Conservation (phyloP, 2,113 vertebrate genomes). For the Orientallactaga bullata region DNA sequence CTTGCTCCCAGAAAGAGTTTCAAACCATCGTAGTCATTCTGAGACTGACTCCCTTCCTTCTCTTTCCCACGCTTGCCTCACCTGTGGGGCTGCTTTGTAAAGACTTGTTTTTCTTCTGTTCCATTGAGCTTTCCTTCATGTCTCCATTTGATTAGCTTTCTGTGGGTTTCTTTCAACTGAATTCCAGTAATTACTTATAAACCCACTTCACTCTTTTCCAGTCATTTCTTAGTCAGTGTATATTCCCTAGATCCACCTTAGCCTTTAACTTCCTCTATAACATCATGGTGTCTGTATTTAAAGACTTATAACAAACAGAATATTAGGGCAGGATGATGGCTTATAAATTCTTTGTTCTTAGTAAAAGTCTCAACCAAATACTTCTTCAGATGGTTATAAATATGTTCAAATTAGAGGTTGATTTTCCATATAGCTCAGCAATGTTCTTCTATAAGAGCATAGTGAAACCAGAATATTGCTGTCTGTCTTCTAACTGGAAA, state of each 20-base stretch:
- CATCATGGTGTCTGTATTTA: slow-evolving; percentile 32
- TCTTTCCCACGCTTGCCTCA: slow-evolving; percentile 5
- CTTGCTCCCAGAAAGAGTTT: neutral
- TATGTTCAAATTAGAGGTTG: slow-evolving; percentile 11
- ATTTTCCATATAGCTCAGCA: slow-evolving; percentile 3
- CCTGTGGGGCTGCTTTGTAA: neutral
- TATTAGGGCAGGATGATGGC: neutral
- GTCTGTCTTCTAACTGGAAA: slow-evolving; percentile 1
- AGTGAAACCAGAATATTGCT: neutral
- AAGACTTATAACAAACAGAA: slow-evolving; percentile 7
- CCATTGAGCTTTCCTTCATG: neutral
- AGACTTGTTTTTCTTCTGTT: neutral
- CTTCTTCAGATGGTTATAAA: neutral
- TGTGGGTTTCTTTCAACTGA: slow-evolving; percentile 7
- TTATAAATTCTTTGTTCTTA: slow-evolving; percentile 37
- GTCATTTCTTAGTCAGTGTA: neutral
- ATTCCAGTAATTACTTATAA: neutral
- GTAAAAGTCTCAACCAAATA: slow-evolving; percentile 27
- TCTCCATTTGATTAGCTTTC: slow-evolving; percentile 32
- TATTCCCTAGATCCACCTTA: neutral
- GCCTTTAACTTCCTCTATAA: slow-evolving; percentile 30
- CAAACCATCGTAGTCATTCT: neutral
- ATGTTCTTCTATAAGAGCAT: neutral
- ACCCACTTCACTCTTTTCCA: neutral
- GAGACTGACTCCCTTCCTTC: neutral